Evolutionary conservation across 2,888 invertebrate species (phyloP).

Genomic region (Agriotes lineatus): DNA sequence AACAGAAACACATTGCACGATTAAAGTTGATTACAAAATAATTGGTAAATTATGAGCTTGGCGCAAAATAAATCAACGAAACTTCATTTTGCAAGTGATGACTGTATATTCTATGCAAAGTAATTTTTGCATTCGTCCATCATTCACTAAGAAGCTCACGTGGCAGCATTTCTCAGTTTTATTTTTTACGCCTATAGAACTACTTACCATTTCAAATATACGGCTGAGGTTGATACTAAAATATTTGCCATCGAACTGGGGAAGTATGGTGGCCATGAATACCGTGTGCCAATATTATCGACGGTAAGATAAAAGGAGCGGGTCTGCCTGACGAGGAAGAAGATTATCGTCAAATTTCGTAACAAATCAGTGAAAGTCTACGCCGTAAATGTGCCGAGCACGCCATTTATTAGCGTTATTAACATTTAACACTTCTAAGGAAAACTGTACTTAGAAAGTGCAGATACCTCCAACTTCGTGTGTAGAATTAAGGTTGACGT

Average conservation of each 20-base stretch:
- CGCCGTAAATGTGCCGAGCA: not conserved
- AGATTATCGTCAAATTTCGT: not conserved
- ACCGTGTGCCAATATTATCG: not conserved
- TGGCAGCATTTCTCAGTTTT: not conserved
- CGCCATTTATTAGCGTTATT: slow-evolving; percentile 11
- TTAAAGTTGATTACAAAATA: slow-evolving; percentile 5
- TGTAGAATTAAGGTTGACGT: no score
- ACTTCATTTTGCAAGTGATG: not conserved
- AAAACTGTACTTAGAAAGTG: slow-evolving; percentile 16
- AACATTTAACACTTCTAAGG: slow-evolving; percentile 12
- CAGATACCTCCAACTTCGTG: slow-evolving; percentile 7
- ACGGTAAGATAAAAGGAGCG: not conserved
- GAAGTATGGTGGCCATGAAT: slow-evolving; percentile 14
- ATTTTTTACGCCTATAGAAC: not conserved
- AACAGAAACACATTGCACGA: slow-evolving; percentile 6
- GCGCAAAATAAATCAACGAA: not conserved
- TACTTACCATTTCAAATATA: slow-evolving; percentile 17
- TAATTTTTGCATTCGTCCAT: no score
- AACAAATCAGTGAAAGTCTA: slow-evolving; percentile 7
- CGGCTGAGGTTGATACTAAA: slow-evolving; percentile 7
- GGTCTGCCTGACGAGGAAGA: not conserved
- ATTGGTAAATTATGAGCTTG: not conserved
- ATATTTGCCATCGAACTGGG: slow-evolving; percentile 11
- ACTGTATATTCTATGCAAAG: no score
- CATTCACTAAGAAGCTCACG: slow-evolving; percentile 9